These are phyloP conservation scores for Thermophis baileyi DNA, from an alignment of 2,113 vertebrate genomes.

Conservation along the genomic window DNA sequence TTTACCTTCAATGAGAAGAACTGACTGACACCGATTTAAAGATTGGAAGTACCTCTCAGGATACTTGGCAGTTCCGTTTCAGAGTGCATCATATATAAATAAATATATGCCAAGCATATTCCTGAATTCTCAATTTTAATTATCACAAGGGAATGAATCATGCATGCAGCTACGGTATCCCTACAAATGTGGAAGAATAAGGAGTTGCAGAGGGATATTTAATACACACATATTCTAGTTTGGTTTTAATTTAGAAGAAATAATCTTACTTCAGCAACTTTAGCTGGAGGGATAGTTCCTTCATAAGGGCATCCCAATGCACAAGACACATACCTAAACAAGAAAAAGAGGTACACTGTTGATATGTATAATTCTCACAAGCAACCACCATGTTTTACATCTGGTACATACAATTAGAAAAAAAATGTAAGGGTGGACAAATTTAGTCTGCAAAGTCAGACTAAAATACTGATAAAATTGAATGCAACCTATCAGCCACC, in stretches of 20 bases:
- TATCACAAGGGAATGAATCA: background rate
- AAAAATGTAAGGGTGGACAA: background rate
- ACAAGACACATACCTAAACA: slow-evolving; percentile 88
- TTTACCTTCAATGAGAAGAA: background rate
- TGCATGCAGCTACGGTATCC: background rate
- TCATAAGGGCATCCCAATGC: slow-evolving; percentile 89
- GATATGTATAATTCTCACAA: slow-evolving; percentile 9
- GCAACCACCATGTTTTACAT: background rate
- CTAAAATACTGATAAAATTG: background rate
- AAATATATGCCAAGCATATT: background rate
- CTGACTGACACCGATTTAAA: background rate
- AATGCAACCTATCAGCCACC: background rate
- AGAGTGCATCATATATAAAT: background rate
- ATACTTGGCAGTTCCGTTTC: background rate
- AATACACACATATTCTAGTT: slow-evolving; percentile 2
- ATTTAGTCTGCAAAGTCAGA: background rate
- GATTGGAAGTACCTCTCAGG: background rate
- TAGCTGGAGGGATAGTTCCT: slow-evolving; percentile 77
- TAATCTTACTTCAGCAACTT: slow-evolving; percentile 85
- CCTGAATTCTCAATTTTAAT: background rate
- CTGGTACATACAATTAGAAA: background rate
- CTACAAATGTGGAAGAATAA: background rate
- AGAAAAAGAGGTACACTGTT: slow-evolving; percentile 26
- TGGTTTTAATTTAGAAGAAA: background rate
- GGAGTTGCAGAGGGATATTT: background rate